Evolutionary conservation across 2,888 invertebrate genomes (phyloP), one percentile per base, ranked within the genome.

Genomic region (Ornithoptera alexandrae): DNA sequence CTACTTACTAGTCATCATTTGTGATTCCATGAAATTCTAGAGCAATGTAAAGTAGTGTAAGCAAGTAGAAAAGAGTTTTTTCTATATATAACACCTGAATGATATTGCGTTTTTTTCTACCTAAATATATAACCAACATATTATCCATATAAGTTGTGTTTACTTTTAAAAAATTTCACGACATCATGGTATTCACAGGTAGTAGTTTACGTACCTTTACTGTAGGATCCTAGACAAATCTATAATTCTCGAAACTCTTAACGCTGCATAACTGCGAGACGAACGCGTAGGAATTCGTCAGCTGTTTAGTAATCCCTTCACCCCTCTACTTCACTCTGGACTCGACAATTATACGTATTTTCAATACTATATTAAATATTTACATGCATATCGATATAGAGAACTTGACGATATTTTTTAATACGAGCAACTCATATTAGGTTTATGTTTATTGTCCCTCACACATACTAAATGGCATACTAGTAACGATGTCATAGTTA

Each of bases 261-360:
- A 79, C 80, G 84, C 78, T 81, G 81, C 85, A 87, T 86, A 84
- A 78, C 84, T 84, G 67, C 72, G 81, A 85, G 87, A 88, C 87
- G 86, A 87, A 86, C 87, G 88, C 83, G 79, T 82, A 71, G 88
- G 89, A 84, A 90, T 90, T 83, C 88, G 81, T 81, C 83, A 80
- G 87, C 88, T 86, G 89, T 90, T 89, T 89, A 88, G 88, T 87
- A 90, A 89, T 89, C 84, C 81, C 75, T 80, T 81, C n/a, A 39
- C 56, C 24, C 24, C 39, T 59, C 62, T 62, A 50, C 20, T 62
- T 66, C 65, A 58, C 20, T 62, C 62, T 62, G 42, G 24, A 63
- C 42, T 39, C 30, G 10, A 46, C 62, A 65, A 65, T 39, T 46
- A 15, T 30, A 39, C 60, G 61, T 56, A 57, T 68, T 59, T 50